phyloP scores from a whole-genome alignment of 2,113 vertebrate genomes.

The Octodon degus region DNA sequence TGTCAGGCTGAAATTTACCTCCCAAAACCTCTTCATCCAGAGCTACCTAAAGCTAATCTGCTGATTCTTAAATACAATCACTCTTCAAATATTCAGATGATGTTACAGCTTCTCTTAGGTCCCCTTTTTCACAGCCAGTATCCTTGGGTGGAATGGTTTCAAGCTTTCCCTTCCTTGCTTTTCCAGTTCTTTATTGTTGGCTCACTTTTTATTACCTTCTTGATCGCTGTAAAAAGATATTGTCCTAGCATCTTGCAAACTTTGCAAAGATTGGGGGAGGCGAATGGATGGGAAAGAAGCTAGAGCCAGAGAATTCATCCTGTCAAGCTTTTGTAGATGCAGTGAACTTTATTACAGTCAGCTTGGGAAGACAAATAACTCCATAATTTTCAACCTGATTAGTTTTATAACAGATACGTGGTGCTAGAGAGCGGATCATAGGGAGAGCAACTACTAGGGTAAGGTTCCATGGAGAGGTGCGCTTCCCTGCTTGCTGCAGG shows the following conservation, averaged over 20 bases:
- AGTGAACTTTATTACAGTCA: background rate
- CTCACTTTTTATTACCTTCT: background rate
- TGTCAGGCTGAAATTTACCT: background rate
- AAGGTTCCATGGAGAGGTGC: background rate
- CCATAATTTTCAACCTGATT: background rate
- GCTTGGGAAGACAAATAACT: background rate
- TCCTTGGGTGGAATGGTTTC: background rate
- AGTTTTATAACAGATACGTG: background rate
- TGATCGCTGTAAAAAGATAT: background rate
- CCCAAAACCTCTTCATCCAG: background rate
- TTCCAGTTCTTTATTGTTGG: background rate
- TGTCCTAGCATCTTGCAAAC: background rate
- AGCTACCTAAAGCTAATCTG: conserved; percentile 13
- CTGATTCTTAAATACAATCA: background rate
- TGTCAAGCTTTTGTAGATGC: background rate
- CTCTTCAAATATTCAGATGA: conserved; percentile 24
- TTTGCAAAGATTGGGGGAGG: background rate
- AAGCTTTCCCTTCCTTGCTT: background rate
- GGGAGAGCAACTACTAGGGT: background rate
- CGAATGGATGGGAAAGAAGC: background rate
- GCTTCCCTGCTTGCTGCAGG: background rate
- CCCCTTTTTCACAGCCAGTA: background rate
- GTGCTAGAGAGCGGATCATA: background rate
- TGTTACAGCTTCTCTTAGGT: background rate
- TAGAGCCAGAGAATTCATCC: background rate